Evolutionary conservation across 2,797 vertebrate species (phyloP), one percentile per base, ranked within the genome.

Genomic region (Choloepus didactylus): DNA sequence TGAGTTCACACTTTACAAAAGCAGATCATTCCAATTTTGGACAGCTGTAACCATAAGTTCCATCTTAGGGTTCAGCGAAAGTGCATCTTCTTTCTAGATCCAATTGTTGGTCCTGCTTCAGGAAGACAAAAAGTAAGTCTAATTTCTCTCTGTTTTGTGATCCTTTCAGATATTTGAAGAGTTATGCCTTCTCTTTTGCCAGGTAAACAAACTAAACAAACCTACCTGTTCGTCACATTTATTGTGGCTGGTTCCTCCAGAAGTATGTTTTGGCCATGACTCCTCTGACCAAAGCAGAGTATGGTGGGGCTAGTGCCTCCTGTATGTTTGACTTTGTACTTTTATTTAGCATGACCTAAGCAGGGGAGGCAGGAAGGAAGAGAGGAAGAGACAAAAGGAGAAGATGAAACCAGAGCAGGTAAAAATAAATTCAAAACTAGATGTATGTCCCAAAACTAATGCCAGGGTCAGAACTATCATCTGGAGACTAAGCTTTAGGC

Each of bases 381-480:
- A 18, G 7, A 81, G 23, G 73, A 69, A 31, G 18, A 4, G 59
- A 82, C 6, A 91, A 38, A 95, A 14, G 87, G 76, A 75, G 72
- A 21, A 75, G 72, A 21, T 87, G n/a, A 80, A 76, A 84, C n/a
- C 35, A 81, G 41, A 73, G 49, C 27, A 66, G 7, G 6, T 49
- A 91, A 56, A 95, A 84, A 87, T 51, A 89, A 86, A 93, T 87
- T 87, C 25, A 79, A 90, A 92, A 86, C 60, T 35, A 77, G 44
- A 77, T 46, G 38, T 41, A 64, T 64, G 25, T 14, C 79, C 23
- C 2, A 5, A 49, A 12, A 19, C 41, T 75, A 73, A 75, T 31
- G 18, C 29, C 73, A 76, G 87, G 44, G 64, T 81, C 70, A 93
- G 31, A 93, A 75, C 21, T 62, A 76, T 16, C 51, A 69, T 23